phyloP scores from a whole-genome alignment of 1,140 invertebrate genomes.

The Batillaria attramentaria region DNA sequence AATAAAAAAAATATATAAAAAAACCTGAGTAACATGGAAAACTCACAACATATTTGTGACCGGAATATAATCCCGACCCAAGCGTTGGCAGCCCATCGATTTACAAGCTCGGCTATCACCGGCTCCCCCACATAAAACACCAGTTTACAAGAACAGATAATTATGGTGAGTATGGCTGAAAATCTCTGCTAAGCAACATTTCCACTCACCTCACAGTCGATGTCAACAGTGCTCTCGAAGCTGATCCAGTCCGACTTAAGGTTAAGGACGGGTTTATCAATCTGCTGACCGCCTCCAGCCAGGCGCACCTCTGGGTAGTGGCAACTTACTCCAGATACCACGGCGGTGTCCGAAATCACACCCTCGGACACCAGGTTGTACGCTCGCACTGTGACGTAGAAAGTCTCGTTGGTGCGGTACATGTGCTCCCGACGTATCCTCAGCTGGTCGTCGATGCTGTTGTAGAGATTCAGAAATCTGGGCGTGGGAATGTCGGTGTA shows the following conservation, averaged over 20 bases:
- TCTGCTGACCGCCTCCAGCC: conserved; percentile 46
- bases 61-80: too few relatives aligned
- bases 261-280: conserved; percentile 42
- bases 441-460: neutral
- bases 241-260: conserved; percentile 47
- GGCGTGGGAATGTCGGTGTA: neutral
- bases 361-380: conserved; percentile 46
- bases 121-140: too few relatives aligned
- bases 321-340: conserved; percentile 50
- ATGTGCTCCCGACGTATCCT: conserved; percentile 38
- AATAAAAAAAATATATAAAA: too few relatives aligned
- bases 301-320: conserved; percentile 51
- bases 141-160: too few relatives aligned
- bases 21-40: too few relatives aligned
- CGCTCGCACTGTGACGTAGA: conserved; percentile 39
- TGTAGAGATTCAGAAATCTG: neutral
- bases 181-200: neutral
- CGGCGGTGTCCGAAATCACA: conserved; percentile 34
- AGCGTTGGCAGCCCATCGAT: too few relatives aligned
- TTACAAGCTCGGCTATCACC: too few relatives aligned
- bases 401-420: conserved; percentile 49
- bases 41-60: too few relatives aligned
- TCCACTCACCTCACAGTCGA: conserved; percentile 42
- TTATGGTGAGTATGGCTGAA: too few relatives aligned
- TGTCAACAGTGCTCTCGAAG: conserved; percentile 53